A percentile compares a stretch with the other conserved stretches of the same genome.
phyloP scores from a whole-genome alignment of 2,113 vertebrate genomes.

The Anoura caudifer region DNA sequence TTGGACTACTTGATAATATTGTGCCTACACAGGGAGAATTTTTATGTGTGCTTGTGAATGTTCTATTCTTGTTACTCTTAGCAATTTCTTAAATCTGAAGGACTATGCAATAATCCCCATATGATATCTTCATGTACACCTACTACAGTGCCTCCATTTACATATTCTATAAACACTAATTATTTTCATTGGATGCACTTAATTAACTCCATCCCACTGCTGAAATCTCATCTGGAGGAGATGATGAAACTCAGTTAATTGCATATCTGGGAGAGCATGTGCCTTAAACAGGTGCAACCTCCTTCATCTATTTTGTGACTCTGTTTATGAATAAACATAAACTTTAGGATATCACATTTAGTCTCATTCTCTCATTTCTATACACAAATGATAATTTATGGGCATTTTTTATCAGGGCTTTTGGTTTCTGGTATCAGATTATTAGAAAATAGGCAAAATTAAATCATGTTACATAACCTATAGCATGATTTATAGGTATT shows the following conservation, averaged over 20 bases:
- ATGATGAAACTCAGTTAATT: constrained; percentile 57
- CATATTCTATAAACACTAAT: not conserved
- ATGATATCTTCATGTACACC: not conserved
- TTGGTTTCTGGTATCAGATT: constrained; percentile 8
- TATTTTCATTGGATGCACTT: constrained; percentile 53
- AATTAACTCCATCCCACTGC: constrained; percentile 39
- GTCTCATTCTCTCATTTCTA: constrained; percentile 12
- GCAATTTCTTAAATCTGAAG: not conserved
- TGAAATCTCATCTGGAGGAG: constrained; percentile 32
- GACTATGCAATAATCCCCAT: not conserved
- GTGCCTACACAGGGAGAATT: not conserved
- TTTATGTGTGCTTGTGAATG: not conserved
- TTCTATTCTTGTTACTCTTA: not conserved
- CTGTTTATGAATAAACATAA: constrained; percentile 72
- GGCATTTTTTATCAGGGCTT: not conserved
- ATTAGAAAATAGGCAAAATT: constrained; percentile 38
- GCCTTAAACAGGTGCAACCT: constrained; percentile 52
- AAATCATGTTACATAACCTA: constrained; percentile 2
- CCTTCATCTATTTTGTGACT: constrained; percentile 58
- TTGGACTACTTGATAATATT: not conserved
- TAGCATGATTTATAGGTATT: not conserved
- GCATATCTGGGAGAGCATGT: constrained; percentile 26
- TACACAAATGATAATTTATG: constrained; percentile 47
- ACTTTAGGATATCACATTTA: constrained; percentile 49
- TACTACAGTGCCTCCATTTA: not conserved